Evolutionary conservation across 2,888 invertebrate genomes (phyloP).

Genomic region (Phoenoteleia sp.): DNA sequence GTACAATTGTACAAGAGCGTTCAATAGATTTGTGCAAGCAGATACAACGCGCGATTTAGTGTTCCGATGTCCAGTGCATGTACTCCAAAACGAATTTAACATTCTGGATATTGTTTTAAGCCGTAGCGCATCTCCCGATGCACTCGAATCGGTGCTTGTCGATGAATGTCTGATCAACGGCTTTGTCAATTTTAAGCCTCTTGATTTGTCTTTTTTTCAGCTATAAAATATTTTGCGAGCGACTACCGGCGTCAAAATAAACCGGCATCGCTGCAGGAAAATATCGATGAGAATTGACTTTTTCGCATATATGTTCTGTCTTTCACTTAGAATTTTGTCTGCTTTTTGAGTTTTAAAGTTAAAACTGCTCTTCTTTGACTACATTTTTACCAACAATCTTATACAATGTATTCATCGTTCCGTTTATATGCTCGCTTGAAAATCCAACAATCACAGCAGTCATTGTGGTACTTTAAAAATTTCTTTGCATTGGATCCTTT

Average conservation of each 20-base stretch:
- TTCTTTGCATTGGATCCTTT: background rate
- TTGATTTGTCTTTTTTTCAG: slow-evolving; percentile 70
- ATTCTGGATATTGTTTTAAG: slow-evolving; percentile 81
- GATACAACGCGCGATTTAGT: slow-evolving; percentile 69
- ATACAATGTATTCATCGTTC: background rate
- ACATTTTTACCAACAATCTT: background rate
- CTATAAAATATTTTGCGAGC: slow-evolving; percentile 65
- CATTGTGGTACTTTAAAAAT: background rate
- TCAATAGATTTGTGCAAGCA: slow-evolving; percentile 58
- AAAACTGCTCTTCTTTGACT: background rate
- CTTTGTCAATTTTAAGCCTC: slow-evolving; percentile 86
- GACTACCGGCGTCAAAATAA: slow-evolving; percentile 61
- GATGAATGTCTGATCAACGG: slow-evolving; percentile 85
- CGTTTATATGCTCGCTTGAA: background rate
- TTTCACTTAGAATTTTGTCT: background rate
- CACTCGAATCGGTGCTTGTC: slow-evolving; percentile 81
- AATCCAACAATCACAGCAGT: background rate
- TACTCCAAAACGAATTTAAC: slow-evolving; percentile 81
- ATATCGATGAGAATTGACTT: slow-evolving; percentile 36
- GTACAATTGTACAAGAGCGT: slow-evolving; percentile 37
- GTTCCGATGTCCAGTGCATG: slow-evolving; percentile 60
- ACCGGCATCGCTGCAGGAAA: slow-evolving; percentile 41
- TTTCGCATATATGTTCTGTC: slow-evolving; percentile 44
- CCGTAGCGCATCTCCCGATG: slow-evolving; percentile 79
- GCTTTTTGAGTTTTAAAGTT: slow-evolving; percentile 26